These are phyloP conservation scores for Incurvaria masculella DNA, from an alignment of 2,888 invertebrate genomes.

Conservation along the genomic window DNA sequence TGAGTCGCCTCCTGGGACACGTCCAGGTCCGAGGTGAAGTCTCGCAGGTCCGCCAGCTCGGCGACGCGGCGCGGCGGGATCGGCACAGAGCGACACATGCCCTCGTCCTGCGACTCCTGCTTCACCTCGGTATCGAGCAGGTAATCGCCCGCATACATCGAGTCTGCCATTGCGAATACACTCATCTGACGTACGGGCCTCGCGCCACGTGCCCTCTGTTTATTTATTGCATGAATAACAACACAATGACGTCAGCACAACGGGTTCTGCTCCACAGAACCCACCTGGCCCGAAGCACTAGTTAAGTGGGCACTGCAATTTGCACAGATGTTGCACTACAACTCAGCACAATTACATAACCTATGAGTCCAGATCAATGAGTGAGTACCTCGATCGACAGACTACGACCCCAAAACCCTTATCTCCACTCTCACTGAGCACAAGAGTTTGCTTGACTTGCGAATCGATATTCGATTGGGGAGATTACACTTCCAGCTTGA, in stretches of 20 bases:
- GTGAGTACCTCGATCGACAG: no score
- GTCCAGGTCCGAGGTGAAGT: constrained; percentile 57
- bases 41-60: constrained; percentile 29
- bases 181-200: constrained; percentile 40
- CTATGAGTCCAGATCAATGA: no score
- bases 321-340: not conserved
- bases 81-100: constrained; percentile 61
- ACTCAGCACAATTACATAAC: not conserved
- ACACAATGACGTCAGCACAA: constrained; percentile 1
- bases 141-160: constrained; percentile 61
- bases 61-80: constrained; percentile 57
- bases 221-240: constrained; percentile 26
- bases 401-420: not conserved
- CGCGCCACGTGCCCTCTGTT: constrained; percentile 45
- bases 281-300: no score
- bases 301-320: not conserved
- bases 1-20: constrained; percentile 51
- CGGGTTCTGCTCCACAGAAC: constrained; percentile 17
- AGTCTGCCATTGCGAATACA: constrained; percentile 57
- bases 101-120: constrained; percentile 56
- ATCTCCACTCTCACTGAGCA: not conserved
- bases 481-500: not conserved
- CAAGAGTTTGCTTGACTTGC: not conserved
- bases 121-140: constrained; percentile 63
- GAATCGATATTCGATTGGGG: not conserved